A percentile compares a stretch with the other conserved stretches of the same genome.
These are phyloP conservation scores for Prunella fulvescens DNA, from an alignment of 2,113 vertebrate species.

Conservation along the genomic window DNA sequence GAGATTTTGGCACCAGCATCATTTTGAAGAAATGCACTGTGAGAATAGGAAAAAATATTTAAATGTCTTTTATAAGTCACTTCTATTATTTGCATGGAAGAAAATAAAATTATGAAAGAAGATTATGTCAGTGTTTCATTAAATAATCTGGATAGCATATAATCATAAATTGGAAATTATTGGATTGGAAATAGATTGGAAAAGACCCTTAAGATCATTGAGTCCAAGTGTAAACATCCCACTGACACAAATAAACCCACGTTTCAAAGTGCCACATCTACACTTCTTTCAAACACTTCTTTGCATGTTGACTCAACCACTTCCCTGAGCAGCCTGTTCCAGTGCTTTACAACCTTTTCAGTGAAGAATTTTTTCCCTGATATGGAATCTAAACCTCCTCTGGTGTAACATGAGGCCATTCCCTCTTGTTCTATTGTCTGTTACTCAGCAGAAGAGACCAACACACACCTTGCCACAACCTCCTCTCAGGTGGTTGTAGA, in stretches of 20 bases:
- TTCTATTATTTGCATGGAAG: neutral
- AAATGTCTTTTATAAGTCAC: neutral
- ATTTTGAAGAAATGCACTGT: neutral
- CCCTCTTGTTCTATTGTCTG: neutral
- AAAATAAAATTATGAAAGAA: neutral
- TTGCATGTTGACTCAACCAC: neutral
- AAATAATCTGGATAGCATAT: neutral
- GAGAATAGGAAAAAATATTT: neutral
- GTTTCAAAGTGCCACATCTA: neutral
- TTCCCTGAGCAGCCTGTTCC: neutral
- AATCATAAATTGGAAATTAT: neutral
- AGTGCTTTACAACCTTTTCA: accelerated
- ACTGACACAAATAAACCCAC: neutral
- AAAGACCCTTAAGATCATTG: neutral
- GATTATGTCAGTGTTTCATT: neutral
- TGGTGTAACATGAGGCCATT: neutral
- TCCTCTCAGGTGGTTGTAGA: neutral
- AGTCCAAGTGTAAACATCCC: neutral
- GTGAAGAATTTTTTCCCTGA: neutral
- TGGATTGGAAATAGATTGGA: neutral
- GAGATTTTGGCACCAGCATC: neutral
- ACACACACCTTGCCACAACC: neutral
- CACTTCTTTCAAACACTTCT: neutral
- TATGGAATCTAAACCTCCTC: neutral
- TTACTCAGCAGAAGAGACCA: neutral